Evolutionary conservation across 2,888 invertebrate species (phyloP), one percentile per base, ranked within the genome.

Genomic region (Pseudococcus viburni): DNA sequence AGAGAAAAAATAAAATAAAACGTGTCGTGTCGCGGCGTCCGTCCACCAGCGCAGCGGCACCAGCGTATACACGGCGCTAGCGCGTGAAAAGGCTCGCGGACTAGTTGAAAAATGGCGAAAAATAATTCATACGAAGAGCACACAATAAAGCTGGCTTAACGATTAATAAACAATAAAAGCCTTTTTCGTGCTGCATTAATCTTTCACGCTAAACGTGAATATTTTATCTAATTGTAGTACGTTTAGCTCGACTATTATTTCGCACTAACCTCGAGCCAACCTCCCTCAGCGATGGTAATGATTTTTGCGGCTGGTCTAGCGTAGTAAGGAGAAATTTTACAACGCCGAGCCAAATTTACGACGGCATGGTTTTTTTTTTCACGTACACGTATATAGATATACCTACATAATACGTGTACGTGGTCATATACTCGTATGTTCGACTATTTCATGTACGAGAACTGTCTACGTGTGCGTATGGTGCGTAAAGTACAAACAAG

Each of bases 91-190:
- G 64, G 64, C 5, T 64, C 64, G 64, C 64, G 22, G 64, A 64
- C 64, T 64, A 8, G 64, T 64, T 64, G 64, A 64, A 64, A 64
- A 64, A 64, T 64, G 19, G 22, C 64, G 64, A 64, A 64, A 64
- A 64, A 64, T 64, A 64, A 64, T 64, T 64, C 64, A 64, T 64
- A 22, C 64, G 5, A 22, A 64, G 22, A 64, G 64, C 64, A 64
- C 64, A 64, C 64, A 64, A 64, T 64, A 64, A 64, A 64, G 64
- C 64, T 12, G 64, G 64, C 64, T 19, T 64, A 64, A 64, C 77
- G 77, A 77, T 77, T 77, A 77, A 77, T 77, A 77, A 77, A 39
- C 77, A 33, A 77, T 77, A 77, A 77, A 77, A 77, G 77, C 77
- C 77, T 77, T 77, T 77, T 77, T 77, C 77, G 39, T 26, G 77